A percentile compares a stretch with the other conserved stretches of the same genome.
These are phyloP conservation scores for Erythrocercus mccallii DNA, from an alignment of 2,113 vertebrate species.

Conservation along the genomic window DNA sequence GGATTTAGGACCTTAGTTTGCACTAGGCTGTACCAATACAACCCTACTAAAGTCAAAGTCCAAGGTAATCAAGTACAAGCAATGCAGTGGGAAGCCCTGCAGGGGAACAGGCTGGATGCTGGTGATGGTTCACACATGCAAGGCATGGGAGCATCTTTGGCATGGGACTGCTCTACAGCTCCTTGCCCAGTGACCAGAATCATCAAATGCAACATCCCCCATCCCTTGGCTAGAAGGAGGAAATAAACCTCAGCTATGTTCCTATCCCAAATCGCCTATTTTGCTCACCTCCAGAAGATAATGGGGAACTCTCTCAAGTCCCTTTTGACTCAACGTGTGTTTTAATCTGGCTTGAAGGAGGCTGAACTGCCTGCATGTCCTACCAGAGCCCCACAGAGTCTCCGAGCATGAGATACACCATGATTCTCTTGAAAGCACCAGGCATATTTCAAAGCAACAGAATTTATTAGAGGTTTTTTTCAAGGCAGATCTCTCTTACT, in stretches of 20 bases:
- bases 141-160: background rate
- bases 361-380: background rate
- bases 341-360: background rate
- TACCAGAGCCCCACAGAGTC: background rate
- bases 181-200: background rate
- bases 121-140: background rate
- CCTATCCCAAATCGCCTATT: background rate
- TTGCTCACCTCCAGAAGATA: background rate
- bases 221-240: background rate
- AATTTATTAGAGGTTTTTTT: slow-evolving; percentile 8
- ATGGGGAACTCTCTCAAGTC: background rate
- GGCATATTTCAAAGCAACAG: background rate
- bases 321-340: background rate
- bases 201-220: background rate
- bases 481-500: background rate
- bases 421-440: background rate
- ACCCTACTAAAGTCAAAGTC: background rate
- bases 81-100: background rate
- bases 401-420: background rate
- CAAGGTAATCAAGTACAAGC: background rate
- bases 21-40: background rate
- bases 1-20: background rate
- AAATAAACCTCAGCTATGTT: background rate
- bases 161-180: background rate
- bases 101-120: background rate